These are phyloP conservation scores for Exephanes ischioxanthus DNA, from an alignment of 2,888 invertebrate genomes.

Conservation along the genomic window DNA sequence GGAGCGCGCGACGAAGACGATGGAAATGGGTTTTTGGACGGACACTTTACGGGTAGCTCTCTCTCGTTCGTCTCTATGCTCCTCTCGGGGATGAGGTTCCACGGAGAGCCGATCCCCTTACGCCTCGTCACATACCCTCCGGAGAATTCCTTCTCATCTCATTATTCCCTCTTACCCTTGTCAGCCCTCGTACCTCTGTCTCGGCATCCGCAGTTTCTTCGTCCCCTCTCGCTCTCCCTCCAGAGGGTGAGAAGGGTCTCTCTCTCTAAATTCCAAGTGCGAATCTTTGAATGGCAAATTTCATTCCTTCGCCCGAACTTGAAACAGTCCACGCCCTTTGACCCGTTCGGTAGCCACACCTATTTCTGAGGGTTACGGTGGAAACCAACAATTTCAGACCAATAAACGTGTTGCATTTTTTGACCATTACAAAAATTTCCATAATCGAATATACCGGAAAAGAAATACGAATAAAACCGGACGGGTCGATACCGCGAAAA, in stretches of 20 bases:
- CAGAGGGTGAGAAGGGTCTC: not conserved
- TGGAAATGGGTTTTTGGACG: conserved; percentile 56
- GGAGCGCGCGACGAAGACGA: conserved; percentile 31
- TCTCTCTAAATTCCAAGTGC: conserved; percentile 21
- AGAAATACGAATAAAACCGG: no score
- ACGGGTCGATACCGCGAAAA: not conserved
- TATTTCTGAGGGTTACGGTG: not conserved
- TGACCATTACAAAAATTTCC: not conserved
- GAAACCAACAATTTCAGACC: not conserved
- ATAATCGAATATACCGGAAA: no score
- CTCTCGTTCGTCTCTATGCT: conserved; percentile 8
- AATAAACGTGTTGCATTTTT: not conserved
- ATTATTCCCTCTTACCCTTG: conserved; percentile 20
- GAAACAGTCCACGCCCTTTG: not conserved
- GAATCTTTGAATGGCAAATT: conserved; percentile 2
- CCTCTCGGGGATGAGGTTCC: conserved; percentile 47
- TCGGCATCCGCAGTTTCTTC: not conserved
- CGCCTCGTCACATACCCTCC: conserved; percentile 64
- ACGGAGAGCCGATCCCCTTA: conserved; percentile 60
- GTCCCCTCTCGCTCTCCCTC: not conserved
- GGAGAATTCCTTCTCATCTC: conserved; percentile 50
- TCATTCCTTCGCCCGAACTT: not conserved
- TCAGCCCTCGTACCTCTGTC: conserved; percentile 20
- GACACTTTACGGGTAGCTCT: conserved; percentile 17
- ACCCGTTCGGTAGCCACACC: not conserved